Conservation (phyloP, 2,888 invertebrate species). For the Aelia acuminata region DNA sequence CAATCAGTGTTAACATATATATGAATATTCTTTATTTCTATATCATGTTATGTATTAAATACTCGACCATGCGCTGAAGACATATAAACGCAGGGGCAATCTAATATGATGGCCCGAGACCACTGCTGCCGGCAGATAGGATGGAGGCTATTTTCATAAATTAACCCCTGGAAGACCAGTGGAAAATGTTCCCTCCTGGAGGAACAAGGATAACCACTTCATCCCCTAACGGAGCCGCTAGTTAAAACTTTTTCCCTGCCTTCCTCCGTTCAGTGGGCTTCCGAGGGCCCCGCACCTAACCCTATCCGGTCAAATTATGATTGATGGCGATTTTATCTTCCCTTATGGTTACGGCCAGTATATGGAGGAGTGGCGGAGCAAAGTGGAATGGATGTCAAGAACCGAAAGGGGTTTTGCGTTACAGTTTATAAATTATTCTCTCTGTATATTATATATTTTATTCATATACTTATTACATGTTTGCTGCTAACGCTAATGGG, state of each 20-base stretch:
- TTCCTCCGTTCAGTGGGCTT: background rate
- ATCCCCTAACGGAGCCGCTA: background rate
- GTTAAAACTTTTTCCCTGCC: conserved; percentile 43
- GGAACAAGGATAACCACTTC: conserved; percentile 43
- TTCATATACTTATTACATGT: too few relatives aligned
- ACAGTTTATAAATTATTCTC: too few relatives aligned
- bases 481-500: too few relatives aligned
- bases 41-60: background rate
- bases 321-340: background rate
- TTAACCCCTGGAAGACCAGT: background rate
- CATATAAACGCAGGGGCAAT: background rate
- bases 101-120: background rate
- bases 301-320: background rate
- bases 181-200: background rate
- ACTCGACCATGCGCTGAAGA: background rate
- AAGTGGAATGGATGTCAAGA: background rate
- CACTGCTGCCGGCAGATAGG: background rate
- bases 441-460: too few relatives aligned
- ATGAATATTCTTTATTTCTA: too few relatives aligned
- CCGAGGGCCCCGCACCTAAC: background rate
- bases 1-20: too few relatives aligned
- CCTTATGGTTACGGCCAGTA: background rate
- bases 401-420: background rate
- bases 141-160: background rate
- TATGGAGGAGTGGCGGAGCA: background rate